Evolutionary conservation across 2,888 invertebrate genomes (phyloP).

Genomic region (Mantis religiosa): DNA sequence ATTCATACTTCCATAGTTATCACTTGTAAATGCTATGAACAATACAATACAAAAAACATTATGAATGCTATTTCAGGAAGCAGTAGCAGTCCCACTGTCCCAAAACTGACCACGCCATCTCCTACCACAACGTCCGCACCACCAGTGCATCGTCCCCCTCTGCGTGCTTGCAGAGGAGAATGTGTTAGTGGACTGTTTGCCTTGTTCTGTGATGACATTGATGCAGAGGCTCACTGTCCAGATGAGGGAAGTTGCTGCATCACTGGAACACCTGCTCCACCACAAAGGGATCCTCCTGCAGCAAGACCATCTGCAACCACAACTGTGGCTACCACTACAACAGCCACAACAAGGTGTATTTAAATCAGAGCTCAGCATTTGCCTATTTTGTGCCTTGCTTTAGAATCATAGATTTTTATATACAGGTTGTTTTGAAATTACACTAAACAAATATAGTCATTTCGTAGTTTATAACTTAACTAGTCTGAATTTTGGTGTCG

Average conservation of each 20-base stretch:
- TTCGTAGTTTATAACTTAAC: no score
- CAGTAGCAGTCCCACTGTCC: conserved; percentile 6
- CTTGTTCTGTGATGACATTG: conserved; percentile 80
- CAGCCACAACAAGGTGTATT: conserved; percentile 24
- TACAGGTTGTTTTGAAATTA: no score
- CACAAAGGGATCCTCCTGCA: conserved; percentile 8
- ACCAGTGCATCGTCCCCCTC: conserved; percentile 37
- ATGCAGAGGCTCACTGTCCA: conserved; percentile 71
- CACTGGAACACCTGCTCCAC: conserved; percentile 46
- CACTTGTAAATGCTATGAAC: no score
- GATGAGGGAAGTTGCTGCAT: conserved; percentile 77
- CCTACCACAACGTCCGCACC: conserved; percentile 36
- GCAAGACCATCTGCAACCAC: conserved; percentile 13
- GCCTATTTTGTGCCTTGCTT: no score
- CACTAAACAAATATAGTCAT: no score
- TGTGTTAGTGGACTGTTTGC: conserved; percentile 80
- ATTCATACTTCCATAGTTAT: no score
- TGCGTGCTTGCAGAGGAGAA: conserved; percentile 71
- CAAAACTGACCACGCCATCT: conserved; percentile 35
- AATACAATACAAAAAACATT: no score
- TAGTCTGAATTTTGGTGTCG: no score
- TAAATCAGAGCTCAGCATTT: no score
- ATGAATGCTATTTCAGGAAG: neutral
- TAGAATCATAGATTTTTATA: no score
- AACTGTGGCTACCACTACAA: conserved; percentile 27